Percentiles rank a stretch among this genome's conserved stretches.
These are phyloP conservation scores for Trachymyrmex cornetzi DNA, from an alignment of 1,140 invertebrate species.

Conservation along the genomic window DNA sequence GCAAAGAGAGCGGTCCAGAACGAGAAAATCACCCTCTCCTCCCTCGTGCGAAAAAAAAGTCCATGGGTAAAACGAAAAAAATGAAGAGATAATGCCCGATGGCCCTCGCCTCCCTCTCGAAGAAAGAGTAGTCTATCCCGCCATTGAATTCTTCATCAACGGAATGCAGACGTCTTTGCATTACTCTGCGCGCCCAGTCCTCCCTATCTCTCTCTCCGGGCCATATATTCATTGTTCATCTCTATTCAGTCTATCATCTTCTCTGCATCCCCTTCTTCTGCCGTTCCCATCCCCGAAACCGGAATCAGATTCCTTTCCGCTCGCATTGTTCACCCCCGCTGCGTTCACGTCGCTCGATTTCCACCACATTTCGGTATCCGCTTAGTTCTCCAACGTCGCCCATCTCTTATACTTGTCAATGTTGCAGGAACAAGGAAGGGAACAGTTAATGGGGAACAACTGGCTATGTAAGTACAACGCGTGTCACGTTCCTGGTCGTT, in stretches of 20 bases:
- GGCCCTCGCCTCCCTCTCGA: slow-evolving; percentile 52
- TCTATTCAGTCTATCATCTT: slow-evolving; percentile 29
- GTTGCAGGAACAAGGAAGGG: neutral
- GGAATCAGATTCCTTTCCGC: slow-evolving; percentile 69
- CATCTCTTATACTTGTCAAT: slow-evolving; percentile 12
- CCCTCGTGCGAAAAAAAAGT: slow-evolving; percentile 25
- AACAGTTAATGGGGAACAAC: slow-evolving; percentile 13
- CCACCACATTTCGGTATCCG: slow-evolving; percentile 10
- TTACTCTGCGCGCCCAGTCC: slow-evolving; percentile 30
- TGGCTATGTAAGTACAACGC: neutral
- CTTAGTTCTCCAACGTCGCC: neutral
- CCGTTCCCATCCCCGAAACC: slow-evolving; percentile 37
- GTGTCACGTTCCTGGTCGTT: neutral
- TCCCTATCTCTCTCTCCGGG: neutral
- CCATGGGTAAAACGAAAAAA: slow-evolving; percentile 71
- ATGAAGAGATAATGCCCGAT: slow-evolving; percentile 73
- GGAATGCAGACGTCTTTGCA: slow-evolving; percentile 67
- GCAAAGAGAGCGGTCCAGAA: slow-evolving; percentile 14
- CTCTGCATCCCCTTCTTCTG: slow-evolving; percentile 18
- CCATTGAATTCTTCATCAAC: slow-evolving; percentile 79
- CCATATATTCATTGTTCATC: slow-evolving; percentile 17
- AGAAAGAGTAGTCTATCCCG: slow-evolving; percentile 58
- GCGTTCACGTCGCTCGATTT: slow-evolving; percentile 37
- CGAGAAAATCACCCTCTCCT: slow-evolving; percentile 18
- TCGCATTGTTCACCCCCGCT: slow-evolving; percentile 35